A percentile compares a stretch with the other conserved stretches of the same genome.
phyloP scores from a whole-genome alignment of 1,140 invertebrate species.

The Notospermus geniculatus region DNA sequence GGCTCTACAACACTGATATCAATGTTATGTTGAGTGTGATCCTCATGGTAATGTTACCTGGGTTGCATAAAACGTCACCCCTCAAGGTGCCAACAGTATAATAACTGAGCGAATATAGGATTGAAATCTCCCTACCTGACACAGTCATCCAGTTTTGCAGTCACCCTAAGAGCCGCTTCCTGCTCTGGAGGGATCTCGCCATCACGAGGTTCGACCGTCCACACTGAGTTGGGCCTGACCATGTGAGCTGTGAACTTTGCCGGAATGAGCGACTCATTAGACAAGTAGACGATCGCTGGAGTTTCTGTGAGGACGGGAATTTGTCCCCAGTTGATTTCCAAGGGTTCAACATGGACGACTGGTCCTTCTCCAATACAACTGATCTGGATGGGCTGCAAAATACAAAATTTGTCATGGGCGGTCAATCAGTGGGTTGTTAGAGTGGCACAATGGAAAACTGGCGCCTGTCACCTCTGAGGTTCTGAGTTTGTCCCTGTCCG shows the following conservation, averaged over 20 bases:
- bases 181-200: constrained; percentile 49
- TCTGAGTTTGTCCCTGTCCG: too few species aligned
- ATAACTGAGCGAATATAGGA: background rate
- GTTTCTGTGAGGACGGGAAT: constrained; percentile 49
- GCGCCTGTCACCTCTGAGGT: too few species aligned
- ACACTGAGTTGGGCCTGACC: constrained; percentile 50
- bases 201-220: constrained; percentile 43
- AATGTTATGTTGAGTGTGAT: too few species aligned
- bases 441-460: too few species aligned
- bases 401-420: too few species aligned
- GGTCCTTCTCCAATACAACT: constrained; percentile 56
- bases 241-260: constrained; percentile 52
- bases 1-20: too few species aligned
- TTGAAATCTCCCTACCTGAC: constrained; percentile 33
- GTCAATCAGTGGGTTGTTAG: too few species aligned
- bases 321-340: constrained; percentile 49
- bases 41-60: too few species aligned
- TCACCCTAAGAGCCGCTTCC: constrained; percentile 38
- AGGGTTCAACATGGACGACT: constrained; percentile 52
- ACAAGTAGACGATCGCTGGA: constrained; percentile 41
- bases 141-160: constrained; percentile 49
- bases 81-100: too few species aligned
- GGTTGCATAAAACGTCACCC: too few species aligned
- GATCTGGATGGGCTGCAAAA: constrained; percentile 46
- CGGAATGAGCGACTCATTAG: constrained; percentile 56